Base-by-base conservation (phyloP, 2,797 vertebrate species). In the Dromococcyx pavoninus region DNA sequence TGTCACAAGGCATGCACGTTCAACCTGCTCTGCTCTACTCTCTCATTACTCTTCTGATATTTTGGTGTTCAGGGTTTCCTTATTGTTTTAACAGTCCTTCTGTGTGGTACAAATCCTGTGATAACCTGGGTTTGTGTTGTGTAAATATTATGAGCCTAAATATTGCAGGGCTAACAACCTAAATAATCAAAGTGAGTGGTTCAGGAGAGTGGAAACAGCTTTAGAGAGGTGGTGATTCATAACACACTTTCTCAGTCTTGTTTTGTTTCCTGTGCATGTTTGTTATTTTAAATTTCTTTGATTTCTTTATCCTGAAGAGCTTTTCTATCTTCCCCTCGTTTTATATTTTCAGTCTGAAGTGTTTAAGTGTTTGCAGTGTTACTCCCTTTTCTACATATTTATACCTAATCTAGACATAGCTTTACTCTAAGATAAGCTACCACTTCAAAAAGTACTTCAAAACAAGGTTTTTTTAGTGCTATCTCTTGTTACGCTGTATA, bases 221-320 rank as follows among this genome's bases (percentile, higher is more conserved):
- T 66, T 57, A 22, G 58, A 82, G 61, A 74, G 60, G 53, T 72
- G 61, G 37, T 95, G 93, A 95, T 94, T 96, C 93, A 94, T 91
- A 89, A 73, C 81, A 65, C 11, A 3, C 80, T 87, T 92, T 94
- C 73, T 91, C 71, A 76, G 81, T 89, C 58, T 85, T 92, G 78
- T 94, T 95, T 95, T 96, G 77, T 93, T 96, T 97, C 94, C 93
- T 95, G 82, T 88, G 54, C 16, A 1, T 91, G 76, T 84, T 91
- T 93, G 57, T 95, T 92, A 83, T 92, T 89, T 91, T 88, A 95
- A 74, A 75, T 91, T 91, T 72, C 84, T 97, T 81, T 2, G 0
- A 81, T 94, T 93, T 72, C 81, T 92, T 62, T 85, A 1, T 83
- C 72, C 83, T 77, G 25, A 74, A 70, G 74, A 72, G 18, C 35